These are phyloP conservation scores for Plecturocebus donacophilus DNA, from an alignment of 2,113 vertebrate species.

Conservation along the genomic window DNA sequence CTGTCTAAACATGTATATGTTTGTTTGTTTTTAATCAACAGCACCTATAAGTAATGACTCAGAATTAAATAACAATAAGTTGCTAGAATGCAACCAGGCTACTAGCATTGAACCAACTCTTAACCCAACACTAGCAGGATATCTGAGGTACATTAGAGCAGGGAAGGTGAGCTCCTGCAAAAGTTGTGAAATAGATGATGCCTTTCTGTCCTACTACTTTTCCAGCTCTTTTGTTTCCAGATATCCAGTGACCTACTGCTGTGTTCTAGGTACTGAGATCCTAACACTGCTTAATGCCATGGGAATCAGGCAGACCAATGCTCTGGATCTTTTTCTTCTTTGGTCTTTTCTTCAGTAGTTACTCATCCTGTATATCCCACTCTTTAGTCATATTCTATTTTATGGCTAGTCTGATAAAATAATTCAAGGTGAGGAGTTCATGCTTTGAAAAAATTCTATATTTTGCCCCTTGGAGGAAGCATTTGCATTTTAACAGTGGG, in stretches of 20 bases:
- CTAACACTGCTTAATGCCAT: background rate
- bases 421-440: background rate
- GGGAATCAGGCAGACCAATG: background rate
- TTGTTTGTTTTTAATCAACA: constrained; percentile 32
- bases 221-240: background rate
- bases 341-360: background rate
- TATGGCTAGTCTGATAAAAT: background rate
- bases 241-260: background rate
- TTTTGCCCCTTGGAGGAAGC: background rate
- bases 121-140: background rate
- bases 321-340: background rate
- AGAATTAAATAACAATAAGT: constrained; percentile 11
- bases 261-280: background rate
- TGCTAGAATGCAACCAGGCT: background rate
- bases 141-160: background rate
- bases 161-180: background rate
- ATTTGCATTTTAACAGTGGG: background rate
- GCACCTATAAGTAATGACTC: background rate
- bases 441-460: background rate
- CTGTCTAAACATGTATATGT: background rate
- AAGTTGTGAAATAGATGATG: background rate
- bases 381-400: background rate
- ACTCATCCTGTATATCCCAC: background rate
- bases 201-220: background rate
- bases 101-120: background rate